phyloP scores from a whole-genome alignment of 2,888 invertebrate genomes.

The Agonopterix alstromeriana region DNA sequence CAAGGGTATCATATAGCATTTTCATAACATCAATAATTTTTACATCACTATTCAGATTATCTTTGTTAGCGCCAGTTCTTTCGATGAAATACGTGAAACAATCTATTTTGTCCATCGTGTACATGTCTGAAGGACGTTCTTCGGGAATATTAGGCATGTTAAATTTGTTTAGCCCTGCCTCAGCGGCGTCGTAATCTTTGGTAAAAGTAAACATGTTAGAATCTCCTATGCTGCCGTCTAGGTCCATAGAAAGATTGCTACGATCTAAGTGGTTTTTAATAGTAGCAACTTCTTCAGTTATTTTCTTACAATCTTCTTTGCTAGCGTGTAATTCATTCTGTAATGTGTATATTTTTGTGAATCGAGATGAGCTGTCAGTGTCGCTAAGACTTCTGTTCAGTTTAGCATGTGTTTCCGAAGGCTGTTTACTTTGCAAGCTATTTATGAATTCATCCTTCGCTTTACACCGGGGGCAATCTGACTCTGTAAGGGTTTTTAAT shows the following conservation, averaged over 20 bases:
- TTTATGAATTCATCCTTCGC: constrained; percentile 31
- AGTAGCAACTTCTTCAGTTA: constrained; percentile 58
- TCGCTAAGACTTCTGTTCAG: constrained; percentile 56
- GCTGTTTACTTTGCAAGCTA: constrained; percentile 20
- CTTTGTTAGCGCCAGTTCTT: constrained; percentile 37
- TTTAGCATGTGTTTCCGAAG: constrained; percentile 26
- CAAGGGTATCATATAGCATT: constrained; percentile 43
- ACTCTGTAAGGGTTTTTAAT: constrained; percentile 1
- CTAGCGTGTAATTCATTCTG: constrained; percentile 60
- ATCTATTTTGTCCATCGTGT: constrained; percentile 45
- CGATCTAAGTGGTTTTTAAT: constrained; percentile 62
- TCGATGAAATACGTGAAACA: constrained; percentile 51
- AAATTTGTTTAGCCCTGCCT: constrained; percentile 22
- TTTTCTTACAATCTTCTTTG: constrained; percentile 55
- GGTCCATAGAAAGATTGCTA: constrained; percentile 49
- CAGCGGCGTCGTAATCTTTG: constrained; percentile 22
- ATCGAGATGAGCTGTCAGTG: constrained; percentile 49
- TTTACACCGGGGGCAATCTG: constrained; percentile 29
- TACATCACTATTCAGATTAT: constrained; percentile 27
- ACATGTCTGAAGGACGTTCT: constrained; percentile 32
- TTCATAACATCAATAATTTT: constrained; percentile 59
- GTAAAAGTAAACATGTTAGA: constrained; percentile 28
- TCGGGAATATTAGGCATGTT: constrained; percentile 37
- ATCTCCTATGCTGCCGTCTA: constrained; percentile 52
- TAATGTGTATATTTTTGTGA: constrained; percentile 57